These are phyloP conservation scores for Scaeva pyrastri DNA, from an alignment of 2,888 invertebrate genomes.

Conservation along the genomic window DNA sequence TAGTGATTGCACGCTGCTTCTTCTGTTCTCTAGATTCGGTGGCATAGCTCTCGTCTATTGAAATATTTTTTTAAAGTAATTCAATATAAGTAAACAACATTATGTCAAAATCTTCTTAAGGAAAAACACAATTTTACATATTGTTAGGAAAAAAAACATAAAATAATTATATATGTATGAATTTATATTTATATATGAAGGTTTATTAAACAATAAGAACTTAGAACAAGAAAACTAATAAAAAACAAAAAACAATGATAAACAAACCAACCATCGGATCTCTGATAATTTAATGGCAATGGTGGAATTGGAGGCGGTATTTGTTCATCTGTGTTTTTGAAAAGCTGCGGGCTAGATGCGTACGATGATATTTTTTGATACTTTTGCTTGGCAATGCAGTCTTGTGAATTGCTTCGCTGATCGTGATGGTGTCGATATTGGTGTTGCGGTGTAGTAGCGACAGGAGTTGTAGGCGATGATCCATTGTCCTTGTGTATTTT, in stretches of 20 bases:
- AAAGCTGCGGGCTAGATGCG: constrained; percentile 82
- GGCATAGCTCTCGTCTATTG: constrained; percentile 82
- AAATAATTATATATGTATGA: constrained; percentile 23
- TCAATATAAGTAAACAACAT: not conserved
- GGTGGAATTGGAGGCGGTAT: constrained; percentile 89
- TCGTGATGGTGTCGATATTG: constrained; percentile 77
- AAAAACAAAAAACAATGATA: constrained; percentile 42
- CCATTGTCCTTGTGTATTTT: constrained; percentile 69
- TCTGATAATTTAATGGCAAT: constrained; percentile 86
- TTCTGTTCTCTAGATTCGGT: constrained; percentile 84
- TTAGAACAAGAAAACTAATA: constrained; percentile 1
- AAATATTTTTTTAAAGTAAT: not conserved
- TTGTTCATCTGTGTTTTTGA: constrained; percentile 84
- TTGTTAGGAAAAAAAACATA: constrained; percentile 47
- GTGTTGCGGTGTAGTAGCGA: constrained; percentile 66
- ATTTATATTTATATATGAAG: not conserved
- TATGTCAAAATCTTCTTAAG: not conserved
- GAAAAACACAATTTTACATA: constrained; percentile 27
- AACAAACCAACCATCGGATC: constrained; percentile 84
- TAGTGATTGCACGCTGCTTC: constrained; percentile 84
- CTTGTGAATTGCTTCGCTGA: constrained; percentile 80
- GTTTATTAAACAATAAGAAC: not conserved
- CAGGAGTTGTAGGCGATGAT: constrained; percentile 77
- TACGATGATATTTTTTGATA: constrained; percentile 79
- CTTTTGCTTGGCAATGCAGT: constrained; percentile 77